These are phyloP conservation scores for Wiebesia pumilae DNA, from an alignment of 1,140 invertebrate species.

Conservation along the genomic window DNA sequence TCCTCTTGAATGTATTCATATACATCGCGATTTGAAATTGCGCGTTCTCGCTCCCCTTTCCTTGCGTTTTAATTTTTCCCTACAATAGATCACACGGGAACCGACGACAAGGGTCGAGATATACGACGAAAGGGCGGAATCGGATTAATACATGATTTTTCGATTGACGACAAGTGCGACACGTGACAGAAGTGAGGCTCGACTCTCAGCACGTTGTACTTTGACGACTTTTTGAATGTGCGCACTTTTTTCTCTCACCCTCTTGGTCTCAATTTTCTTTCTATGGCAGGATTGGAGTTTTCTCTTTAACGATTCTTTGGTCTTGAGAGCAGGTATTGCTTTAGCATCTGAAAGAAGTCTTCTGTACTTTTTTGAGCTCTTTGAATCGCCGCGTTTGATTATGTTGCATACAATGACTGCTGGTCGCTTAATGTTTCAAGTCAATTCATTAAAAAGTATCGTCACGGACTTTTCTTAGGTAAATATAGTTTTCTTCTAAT, in stretches of 20 bases:
- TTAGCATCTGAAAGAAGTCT: not conserved
- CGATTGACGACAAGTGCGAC: conserved; percentile 44
- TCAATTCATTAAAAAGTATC: conserved; percentile 31
- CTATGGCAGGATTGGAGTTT: not conserved
- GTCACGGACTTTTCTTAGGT: too few species aligned
- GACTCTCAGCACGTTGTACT: not conserved
- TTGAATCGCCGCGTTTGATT: conserved; percentile 45
- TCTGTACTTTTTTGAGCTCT: conserved; percentile 15
- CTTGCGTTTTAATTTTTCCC: conserved; percentile 43
- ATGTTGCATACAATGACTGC: conserved; percentile 36
- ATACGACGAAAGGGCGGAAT: conserved; percentile 8
- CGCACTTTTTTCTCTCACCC: not conserved
- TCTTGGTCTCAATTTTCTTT: not conserved
- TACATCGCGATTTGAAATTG: conserved; percentile 39
- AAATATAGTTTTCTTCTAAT: too few species aligned
- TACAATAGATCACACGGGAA: conserved; percentile 49
- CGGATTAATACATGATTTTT: conserved; percentile 49
- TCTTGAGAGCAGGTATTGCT: conserved; percentile 2
- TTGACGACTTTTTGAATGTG: conserved; percentile 34
- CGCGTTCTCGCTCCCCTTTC: not conserved
- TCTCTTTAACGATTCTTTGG: conserved; percentile 31
- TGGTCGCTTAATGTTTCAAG: conserved; percentile 50
- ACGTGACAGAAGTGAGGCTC: conserved; percentile 44
- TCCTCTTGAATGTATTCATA: not conserved
- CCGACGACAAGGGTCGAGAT: conserved; percentile 31